Evolutionary conservation across 2,797 vertebrate genomes (phyloP).

Genomic region (Lepilemur ruficaudatus): DNA sequence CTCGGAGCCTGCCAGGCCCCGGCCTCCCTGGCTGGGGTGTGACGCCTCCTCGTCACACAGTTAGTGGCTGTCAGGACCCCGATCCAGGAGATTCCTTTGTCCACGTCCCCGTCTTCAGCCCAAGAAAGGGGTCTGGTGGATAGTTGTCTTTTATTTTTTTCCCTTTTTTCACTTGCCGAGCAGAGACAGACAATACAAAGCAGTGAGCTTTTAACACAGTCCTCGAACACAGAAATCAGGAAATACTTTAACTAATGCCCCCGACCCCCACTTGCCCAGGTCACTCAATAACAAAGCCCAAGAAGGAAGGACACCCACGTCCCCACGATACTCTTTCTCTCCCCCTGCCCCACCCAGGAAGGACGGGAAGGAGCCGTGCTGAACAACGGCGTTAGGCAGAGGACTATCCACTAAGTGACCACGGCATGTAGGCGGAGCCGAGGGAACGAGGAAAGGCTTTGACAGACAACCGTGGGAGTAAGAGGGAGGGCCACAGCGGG

Average conservation of each 20-base stretch:
- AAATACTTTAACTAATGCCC: background rate
- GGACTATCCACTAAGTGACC: background rate
- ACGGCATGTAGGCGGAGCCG: background rate
- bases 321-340: background rate
- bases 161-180: background rate
- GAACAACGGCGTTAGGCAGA: background rate
- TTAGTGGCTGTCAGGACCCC: background rate
- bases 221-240: background rate
- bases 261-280: background rate
- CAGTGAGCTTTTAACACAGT: background rate
- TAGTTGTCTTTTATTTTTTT: background rate
- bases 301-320: background rate
- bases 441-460: constrained; percentile 21
- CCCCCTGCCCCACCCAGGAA: background rate
- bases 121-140: background rate
- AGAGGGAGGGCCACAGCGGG: background rate
- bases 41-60: background rate
- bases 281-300: background rate
- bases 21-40: background rate
- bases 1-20: background rate
- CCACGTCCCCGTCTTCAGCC: background rate
- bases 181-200: background rate
- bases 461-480: background rate
- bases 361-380: background rate
- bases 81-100: background rate